A percentile compares a stretch with the other conserved stretches of the same genome.
These are phyloP conservation scores for Saxicola maurus DNA, from an alignment of 2,797 vertebrate species.

Conservation along the genomic window DNA sequence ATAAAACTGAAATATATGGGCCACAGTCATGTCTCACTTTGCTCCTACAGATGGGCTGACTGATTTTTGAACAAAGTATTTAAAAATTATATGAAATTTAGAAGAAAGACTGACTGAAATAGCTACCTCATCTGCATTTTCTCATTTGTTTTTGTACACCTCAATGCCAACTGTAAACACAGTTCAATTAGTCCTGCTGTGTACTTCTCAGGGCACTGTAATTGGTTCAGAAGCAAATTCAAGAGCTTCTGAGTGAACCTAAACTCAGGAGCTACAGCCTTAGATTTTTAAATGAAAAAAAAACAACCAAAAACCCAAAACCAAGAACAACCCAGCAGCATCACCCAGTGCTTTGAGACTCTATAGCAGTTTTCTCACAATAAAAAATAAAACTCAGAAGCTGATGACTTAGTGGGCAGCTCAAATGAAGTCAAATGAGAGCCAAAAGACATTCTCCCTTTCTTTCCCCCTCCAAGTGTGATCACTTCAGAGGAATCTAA, in stretches of 20 bases:
- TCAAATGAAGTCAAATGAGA: not conserved
- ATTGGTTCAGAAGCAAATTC: not conserved
- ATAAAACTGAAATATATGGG: not conserved
- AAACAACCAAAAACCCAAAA: not conserved
- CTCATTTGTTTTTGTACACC: not conserved
- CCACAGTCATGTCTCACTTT: not conserved
- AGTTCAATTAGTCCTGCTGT: not conserved
- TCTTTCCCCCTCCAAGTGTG: not conserved
- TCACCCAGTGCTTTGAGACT: not conserved
- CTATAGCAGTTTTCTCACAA: not conserved
- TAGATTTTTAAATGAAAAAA: not conserved
- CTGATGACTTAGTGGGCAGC: not conserved
- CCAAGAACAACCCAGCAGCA: not conserved
- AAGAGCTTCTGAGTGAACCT: not conserved
- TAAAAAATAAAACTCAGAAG: not conserved
- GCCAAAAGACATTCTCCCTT: not conserved
- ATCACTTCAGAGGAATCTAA: not conserved
- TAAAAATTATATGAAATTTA: not conserved
- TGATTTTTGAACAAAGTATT: not conserved
- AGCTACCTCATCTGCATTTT: not conserved
- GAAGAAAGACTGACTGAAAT: not conserved
- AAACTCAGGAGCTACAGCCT: not conserved
- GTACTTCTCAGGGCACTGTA: not conserved
- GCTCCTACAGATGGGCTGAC: not conserved
- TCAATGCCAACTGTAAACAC: not conserved